phyloP scores from a whole-genome alignment of 2,113 vertebrate species.

The Syrmaticus mikado region DNA sequence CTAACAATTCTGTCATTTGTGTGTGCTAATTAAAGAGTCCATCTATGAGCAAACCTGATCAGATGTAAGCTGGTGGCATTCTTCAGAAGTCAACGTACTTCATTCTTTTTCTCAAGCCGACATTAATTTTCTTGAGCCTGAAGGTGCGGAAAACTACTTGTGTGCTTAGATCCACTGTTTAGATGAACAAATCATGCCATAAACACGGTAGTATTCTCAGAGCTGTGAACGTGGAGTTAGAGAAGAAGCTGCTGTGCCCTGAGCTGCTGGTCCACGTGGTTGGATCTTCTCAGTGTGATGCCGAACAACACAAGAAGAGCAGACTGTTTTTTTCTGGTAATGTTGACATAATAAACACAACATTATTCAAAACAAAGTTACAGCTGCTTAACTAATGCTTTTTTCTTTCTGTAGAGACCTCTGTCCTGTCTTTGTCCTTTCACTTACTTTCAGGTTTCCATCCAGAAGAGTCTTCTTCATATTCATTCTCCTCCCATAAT shows the following conservation, averaged over 20 bases:
- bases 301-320: not conserved
- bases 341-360: rapidly evolving
- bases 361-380: not conserved
- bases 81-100: not conserved
- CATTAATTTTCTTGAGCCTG: not conserved
- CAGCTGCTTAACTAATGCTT: not conserved
- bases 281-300: not conserved
- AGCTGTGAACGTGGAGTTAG: not conserved
- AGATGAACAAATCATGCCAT: not conserved
- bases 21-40: not conserved
- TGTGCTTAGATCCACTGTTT: not conserved
- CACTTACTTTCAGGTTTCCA: not conserved
- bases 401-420: not conserved
- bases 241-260: not conserved
- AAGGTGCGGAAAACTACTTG: not conserved
- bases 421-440: not conserved
- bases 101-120: not conserved
- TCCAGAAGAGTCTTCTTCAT: not conserved
- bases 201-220: rapidly evolving
- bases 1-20: not conserved
- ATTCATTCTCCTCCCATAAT: not conserved
- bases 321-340: not conserved
- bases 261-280: not conserved
- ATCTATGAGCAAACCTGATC: not conserved
- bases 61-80: not conserved